Evolutionary conservation across 2,113 vertebrate species (phyloP).

Genomic region (Bungarus multicinctus): DNA sequence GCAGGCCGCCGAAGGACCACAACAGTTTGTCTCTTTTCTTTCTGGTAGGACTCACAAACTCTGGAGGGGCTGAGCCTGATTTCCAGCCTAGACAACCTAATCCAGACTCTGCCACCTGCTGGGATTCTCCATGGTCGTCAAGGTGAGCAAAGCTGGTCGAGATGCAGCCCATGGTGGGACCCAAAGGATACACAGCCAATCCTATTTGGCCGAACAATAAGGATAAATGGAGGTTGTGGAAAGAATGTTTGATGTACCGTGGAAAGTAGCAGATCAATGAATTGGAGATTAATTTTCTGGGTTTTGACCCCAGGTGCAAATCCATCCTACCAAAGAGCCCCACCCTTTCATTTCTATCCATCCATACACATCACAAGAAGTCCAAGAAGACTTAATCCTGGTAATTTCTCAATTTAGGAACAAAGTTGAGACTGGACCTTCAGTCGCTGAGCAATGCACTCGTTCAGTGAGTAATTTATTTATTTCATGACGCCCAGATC

Average conservation of each 20-base stretch:
- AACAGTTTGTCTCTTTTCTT: neutral
- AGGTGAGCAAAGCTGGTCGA: neutral
- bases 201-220: neutral
- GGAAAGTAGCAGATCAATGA: neutral
- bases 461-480: too few relatives aligned
- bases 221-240: neutral
- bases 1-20: too few relatives aligned
- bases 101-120: neutral
- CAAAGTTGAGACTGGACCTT: too few relatives aligned
- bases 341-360: neutral
- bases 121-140: neutral
- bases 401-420: too few relatives aligned
- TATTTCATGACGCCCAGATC: too few relatives aligned
- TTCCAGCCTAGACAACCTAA: neutral
- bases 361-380: neutral
- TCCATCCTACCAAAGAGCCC: neutral
- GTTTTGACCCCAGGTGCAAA: neutral
- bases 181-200: neutral
- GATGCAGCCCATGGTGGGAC: neutral
- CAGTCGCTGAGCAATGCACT: too few relatives aligned
- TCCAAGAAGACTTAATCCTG: neutral
- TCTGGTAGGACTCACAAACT: neutral
- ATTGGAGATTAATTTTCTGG: neutral
- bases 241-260: neutral
- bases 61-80: neutral